These are phyloP conservation scores for Boulengeromyrus knoepffleri DNA, from an alignment of 2,113 vertebrate genomes.

Conservation along the genomic window DNA sequence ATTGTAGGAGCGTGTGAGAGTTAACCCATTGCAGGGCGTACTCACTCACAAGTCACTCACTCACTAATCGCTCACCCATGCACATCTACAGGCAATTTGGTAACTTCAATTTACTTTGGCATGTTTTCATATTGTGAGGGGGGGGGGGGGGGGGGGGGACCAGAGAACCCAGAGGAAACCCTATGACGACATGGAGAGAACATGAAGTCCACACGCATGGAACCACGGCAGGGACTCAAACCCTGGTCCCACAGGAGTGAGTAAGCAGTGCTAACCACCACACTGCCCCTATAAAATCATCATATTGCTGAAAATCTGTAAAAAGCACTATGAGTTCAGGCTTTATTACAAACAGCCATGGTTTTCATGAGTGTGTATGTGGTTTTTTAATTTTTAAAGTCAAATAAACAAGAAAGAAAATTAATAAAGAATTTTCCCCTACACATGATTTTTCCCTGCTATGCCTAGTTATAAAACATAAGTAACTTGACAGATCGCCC, in stretches of 20 bases:
- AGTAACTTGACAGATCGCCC: neutral
- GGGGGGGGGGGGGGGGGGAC: no score
- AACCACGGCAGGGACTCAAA: neutral
- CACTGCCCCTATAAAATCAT: neutral
- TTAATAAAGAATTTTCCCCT: neutral
- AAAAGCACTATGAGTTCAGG: neutral
- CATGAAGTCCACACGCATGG: neutral
- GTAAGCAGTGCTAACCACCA: no score
- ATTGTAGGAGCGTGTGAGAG: no score
- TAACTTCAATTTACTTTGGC: no score
- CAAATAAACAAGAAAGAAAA: neutral
- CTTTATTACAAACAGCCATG: neutral
- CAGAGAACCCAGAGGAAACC: no score
- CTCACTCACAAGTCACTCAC: no score
- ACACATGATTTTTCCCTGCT: neutral
- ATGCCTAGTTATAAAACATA: neutral
- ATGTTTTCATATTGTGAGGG: no score
- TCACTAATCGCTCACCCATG: no score
- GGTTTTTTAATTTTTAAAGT: neutral
- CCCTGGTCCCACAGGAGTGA: neutral
- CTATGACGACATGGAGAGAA: no score
- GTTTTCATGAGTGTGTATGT: neutral
- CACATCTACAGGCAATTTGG: no score
- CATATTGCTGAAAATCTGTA: neutral
- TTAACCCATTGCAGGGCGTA: no score